Base-by-base conservation (phyloP, 1,140 invertebrate species). In the Zaprionus lachaisei region DNA sequence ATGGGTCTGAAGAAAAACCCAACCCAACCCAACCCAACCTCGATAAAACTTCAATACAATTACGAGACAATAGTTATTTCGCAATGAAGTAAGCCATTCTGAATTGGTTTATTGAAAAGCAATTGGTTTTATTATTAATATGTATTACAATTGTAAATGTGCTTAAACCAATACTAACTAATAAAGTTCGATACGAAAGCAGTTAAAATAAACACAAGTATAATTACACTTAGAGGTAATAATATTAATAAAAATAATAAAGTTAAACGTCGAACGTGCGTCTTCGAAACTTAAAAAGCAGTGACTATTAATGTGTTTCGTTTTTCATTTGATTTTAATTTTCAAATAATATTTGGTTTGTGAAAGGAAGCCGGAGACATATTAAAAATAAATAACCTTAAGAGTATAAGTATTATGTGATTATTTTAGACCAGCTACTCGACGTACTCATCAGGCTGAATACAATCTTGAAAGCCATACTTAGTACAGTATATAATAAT, bases 311-410 rank as follows among this genome's bases (percentile, higher is more conserved):
- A 89, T 65, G 37, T 70, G 44, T 66, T 72, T 61, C 22, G 11
- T 28, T 57, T 72, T 34, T 44, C 31, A 61, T 71, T 44, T 56
- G 78, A 70, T 69, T 72, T 62, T 75, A 54, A 44, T 73, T 64
- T 62, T 72, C 55, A 61, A 91, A 67, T 77, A 80, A 87, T 87
- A 79, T 87, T 87, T 87, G 84, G 81, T 84, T 83, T 89, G 81
- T 73, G 68, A 89, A 77, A 89, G 80, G 80, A 86, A 82, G 83
- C 83, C 71, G 78, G 34, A 75, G 86, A 71, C 94, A 17, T 97
- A 97, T 54, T 22, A 55, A 68, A 58, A 74, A 65, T 22, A 70
- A 58, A 69, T 66, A 49, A 47, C 58, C 60, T 66, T 63, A 64
- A 64, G 41, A 65, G 37, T 74, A 71, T 44, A 68, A 56, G 44